Evolutionary conservation across 1,140 invertebrate genomes (phyloP).

Genomic region (Philopotamus ludificatus): DNA sequence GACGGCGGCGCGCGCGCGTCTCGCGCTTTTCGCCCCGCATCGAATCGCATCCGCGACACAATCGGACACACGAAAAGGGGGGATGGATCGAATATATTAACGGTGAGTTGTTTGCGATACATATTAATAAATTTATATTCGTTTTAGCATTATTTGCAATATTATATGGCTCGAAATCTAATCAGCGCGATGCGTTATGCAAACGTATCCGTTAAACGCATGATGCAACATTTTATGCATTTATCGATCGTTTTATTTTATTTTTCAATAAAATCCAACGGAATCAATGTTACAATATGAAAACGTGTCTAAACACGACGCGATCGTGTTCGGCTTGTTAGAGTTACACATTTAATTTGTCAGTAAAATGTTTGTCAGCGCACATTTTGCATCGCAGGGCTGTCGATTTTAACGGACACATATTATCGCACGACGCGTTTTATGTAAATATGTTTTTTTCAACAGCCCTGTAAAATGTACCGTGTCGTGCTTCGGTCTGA

Average conservation of each 20-base stretch:
- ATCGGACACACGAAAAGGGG: too few relatives aligned
- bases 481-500: conserved; percentile 4
- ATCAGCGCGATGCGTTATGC: too few relatives aligned
- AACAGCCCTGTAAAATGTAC: background rate
- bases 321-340: conserved; percentile 20
- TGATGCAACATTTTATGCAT: background rate
- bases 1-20: background rate
- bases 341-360: conserved; percentile 31
- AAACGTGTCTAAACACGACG: conserved; percentile 16
- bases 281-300: background rate
- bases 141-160: too few relatives aligned
- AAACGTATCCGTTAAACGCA: background rate
- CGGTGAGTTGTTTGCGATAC: background rate
- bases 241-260: background rate
- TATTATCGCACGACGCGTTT: too few relatives aligned
- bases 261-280: background rate
- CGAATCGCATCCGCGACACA: too few relatives aligned
- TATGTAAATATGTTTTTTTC: too few relatives aligned
- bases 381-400: too few relatives aligned
- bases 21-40: background rate
- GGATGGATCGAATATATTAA: too few relatives aligned
- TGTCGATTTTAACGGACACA: too few relatives aligned
- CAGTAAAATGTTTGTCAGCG: conserved; percentile 10
- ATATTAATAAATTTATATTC: conserved; percentile 7
- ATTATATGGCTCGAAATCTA: too few relatives aligned